phyloP scores from a whole-genome alignment of 1,140 invertebrate species.

The Notospermus geniculatus region DNA sequence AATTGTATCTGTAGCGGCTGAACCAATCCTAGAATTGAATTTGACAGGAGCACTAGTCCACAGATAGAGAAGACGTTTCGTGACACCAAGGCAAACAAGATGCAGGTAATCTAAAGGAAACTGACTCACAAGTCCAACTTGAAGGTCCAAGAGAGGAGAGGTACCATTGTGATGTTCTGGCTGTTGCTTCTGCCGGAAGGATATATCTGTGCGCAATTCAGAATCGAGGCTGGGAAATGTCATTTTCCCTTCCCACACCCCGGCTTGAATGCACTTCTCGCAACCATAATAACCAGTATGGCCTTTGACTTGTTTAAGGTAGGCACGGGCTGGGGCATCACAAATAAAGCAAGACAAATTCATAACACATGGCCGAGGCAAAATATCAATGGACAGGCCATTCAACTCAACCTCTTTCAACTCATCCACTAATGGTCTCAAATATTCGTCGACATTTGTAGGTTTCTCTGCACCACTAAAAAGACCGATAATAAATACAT shows the following conservation, averaged over 20 bases:
- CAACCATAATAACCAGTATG: no score
- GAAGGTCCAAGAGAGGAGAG: slow-evolving; percentile 13
- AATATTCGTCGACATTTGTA: slow-evolving; percentile 26
- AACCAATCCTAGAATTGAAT: slow-evolving; percentile 3
- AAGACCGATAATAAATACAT: slow-evolving; percentile 32
- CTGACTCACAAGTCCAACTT: slow-evolving; percentile 22
- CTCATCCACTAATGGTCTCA: slow-evolving; percentile 41
- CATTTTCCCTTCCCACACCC: slow-evolving; percentile 20
- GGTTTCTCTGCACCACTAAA: slow-evolving; percentile 45
- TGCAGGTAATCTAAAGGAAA: slow-evolving; percentile 55
- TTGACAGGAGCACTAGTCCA: slow-evolving; percentile 31
- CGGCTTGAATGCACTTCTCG: slow-evolving; percentile 25
- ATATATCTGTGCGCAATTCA: slow-evolving; percentile 27
- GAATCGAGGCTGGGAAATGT: slow-evolving; percentile 27
- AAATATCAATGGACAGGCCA: slow-evolving; percentile 29
- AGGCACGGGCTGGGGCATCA: slow-evolving; percentile 53
- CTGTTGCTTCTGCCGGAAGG: slow-evolving; percentile 25
- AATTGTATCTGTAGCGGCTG: slow-evolving; percentile 17
- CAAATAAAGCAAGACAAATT: slow-evolving; percentile 37
- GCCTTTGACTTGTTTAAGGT: slow-evolving; percentile 46
- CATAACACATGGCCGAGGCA: slow-evolving; percentile 21
- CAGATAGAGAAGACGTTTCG: slow-evolving; percentile 39
- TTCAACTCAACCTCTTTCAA: slow-evolving; percentile 10
- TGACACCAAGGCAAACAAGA: slow-evolving; percentile 50
- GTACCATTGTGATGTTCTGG: slow-evolving; percentile 18